Evolutionary conservation across 2,888 invertebrate genomes (phyloP).

Genomic region (Schizaphis graminum): DNA sequence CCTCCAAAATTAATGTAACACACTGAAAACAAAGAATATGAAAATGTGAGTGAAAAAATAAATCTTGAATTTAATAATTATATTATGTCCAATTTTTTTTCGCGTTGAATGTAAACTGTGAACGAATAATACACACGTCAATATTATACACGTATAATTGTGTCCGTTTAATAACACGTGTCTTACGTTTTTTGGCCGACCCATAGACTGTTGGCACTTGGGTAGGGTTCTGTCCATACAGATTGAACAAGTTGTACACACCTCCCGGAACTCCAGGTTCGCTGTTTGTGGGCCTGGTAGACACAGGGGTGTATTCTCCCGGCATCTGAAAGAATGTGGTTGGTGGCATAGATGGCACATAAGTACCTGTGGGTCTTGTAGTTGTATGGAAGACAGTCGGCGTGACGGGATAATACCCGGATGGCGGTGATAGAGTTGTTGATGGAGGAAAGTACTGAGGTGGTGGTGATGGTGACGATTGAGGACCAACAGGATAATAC

Average conservation of each 20-base stretch:
- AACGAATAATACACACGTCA: not conserved
- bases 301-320: constrained; percentile 31
- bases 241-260: constrained; percentile 6
- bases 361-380: constrained; percentile 49
- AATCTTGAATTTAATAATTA: not conserved
- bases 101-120: not conserved
- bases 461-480: not conserved
- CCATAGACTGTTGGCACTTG: constrained; percentile 64
- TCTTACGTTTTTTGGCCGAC: constrained; percentile 64
- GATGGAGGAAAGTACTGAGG: constrained; percentile 11
- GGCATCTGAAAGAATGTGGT: constrained; percentile 43
- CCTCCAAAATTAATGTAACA: constrained; percentile 85
- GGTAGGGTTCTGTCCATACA: constrained; percentile 65
- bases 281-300: not conserved
- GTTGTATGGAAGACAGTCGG: constrained; percentile 32
- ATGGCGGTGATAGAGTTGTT: not conserved
- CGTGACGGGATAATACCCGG: constrained; percentile 16
- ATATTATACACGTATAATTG: not conserved
- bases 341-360: constrained; percentile 39
- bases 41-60: not conserved
- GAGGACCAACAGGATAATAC: constrained; percentile 17
- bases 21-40: constrained; percentile 72
- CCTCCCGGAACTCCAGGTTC: not conserved
- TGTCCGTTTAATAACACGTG: not conserved
- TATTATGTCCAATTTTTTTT: not conserved